Conservation (phyloP, 2,888 invertebrate genomes). For the Chironomus tentans region DNA sequence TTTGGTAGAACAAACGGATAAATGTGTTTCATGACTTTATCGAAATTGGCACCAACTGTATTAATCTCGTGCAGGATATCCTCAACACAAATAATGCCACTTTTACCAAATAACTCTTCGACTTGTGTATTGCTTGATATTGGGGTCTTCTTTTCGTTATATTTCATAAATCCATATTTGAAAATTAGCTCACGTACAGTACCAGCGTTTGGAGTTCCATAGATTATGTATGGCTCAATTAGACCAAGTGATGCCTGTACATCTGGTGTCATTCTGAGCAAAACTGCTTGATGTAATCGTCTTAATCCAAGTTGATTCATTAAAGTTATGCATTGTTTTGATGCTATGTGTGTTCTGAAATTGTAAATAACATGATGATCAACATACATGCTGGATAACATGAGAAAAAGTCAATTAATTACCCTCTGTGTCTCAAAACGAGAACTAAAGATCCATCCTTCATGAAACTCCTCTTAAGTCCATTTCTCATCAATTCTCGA, state of each 20-base stretch:
- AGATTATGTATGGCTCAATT: slow-evolving; percentile 41
- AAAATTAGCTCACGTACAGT: slow-evolving; percentile 40
- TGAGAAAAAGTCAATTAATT: slow-evolving; percentile 21
- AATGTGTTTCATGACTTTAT: slow-evolving; percentile 35
- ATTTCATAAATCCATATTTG: slow-evolving; percentile 39
- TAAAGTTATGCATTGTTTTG: slow-evolving; percentile 30
- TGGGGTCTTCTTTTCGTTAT: slow-evolving; percentile 37
- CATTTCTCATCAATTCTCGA: slow-evolving; percentile 17
- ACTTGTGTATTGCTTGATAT: slow-evolving; percentile 42
- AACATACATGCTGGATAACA: neutral
- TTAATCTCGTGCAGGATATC: slow-evolving; percentile 42
- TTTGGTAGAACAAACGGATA: slow-evolving; percentile 34
- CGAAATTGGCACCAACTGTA: slow-evolving; percentile 40
- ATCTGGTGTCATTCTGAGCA: slow-evolving; percentile 38
- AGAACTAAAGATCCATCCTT: slow-evolving; percentile 31
- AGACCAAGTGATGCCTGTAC: slow-evolving; percentile 38
- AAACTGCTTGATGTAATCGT: slow-evolving; percentile 37
- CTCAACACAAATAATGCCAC: slow-evolving; percentile 41
- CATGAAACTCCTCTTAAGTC: slow-evolving; percentile 7
- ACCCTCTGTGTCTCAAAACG: slow-evolving; percentile 40
- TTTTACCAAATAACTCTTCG: slow-evolving; percentile 38
- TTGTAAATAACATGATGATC: neutral
- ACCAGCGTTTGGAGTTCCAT: slow-evolving; percentile 37
- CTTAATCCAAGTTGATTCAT: slow-evolving; percentile 30
- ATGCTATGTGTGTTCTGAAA: slow-evolving; percentile 38